Conservation (phyloP, 2,888 invertebrate species). For the Auanema sp. region DNA sequence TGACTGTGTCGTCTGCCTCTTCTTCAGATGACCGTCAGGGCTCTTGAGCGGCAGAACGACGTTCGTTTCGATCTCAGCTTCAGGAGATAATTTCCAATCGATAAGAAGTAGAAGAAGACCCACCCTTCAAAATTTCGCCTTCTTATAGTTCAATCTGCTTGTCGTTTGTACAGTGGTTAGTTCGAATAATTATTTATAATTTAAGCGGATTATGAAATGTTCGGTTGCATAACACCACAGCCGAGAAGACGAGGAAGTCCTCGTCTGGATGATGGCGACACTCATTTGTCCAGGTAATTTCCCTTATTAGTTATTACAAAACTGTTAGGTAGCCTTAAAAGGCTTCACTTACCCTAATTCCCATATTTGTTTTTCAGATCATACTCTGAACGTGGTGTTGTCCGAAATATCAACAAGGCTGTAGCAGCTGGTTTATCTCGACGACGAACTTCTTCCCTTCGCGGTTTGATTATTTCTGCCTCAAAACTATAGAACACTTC, state of each 20-base stretch:
- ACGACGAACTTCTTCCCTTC: neutral
- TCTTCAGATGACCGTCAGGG: no score
- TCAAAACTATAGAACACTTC: no score
- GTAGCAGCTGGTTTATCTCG: neutral
- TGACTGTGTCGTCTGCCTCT: no score
- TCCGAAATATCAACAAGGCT: neutral
- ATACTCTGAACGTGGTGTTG: slow-evolving; percentile 1
- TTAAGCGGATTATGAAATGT: neutral
- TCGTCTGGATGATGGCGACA: slow-evolving; percentile 2
- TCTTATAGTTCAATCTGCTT: no score
- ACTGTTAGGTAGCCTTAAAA: neutral
- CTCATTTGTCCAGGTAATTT: neutral
- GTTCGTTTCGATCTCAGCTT: no score
- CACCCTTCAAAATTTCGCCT: no score
- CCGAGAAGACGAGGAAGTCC: neutral
- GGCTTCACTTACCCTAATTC: neutral
- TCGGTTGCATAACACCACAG: slow-evolving; percentile 5
- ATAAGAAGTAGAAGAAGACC: no score
- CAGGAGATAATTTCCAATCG: no score
- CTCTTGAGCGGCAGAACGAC: no score
- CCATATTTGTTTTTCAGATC: neutral
- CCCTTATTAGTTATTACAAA: neutral
- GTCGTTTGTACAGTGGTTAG: no score
- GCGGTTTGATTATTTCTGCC: neutral
- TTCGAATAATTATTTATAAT: no score